Base-by-base conservation (phyloP, 2,888 invertebrate genomes). In the Drosophila borealis region DNA sequence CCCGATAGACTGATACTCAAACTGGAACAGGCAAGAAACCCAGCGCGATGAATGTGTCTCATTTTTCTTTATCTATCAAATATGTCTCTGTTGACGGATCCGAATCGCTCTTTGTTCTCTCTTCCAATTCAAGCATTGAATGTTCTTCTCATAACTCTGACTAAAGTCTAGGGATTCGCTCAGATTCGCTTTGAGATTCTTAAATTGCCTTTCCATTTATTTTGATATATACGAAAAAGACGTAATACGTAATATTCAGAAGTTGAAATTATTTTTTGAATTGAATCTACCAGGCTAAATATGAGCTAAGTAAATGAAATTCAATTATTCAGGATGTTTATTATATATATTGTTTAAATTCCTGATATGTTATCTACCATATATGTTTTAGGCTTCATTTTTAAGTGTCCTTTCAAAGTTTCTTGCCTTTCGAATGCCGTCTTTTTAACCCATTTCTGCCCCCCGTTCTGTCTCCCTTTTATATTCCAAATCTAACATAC, bases 1-100 rank as follows among this genome's bases (percentile, higher is more conserved):
- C 96, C 96, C 92, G 95, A 96, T 91, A 96, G 96, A 93, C 95
- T 99, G 91, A 99, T 98, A 94, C 95, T 95, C 94, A 99, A 99
- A 94, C 95, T 99, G 93, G 95, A 95, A 93, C 97, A 97, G 97
- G 97, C 97, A 96, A 95, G 95, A 74, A 50, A 39, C 17, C 11
- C 56, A 51, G 46, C 46, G 59, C 66, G 63, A 37, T 65, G 44
- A 53, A 54, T 82, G 76, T 80, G 49, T 46, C 25, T 10, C 21
- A 11, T 3, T 36, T 0, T 50, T 3, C 21, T 25, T 6, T 14
- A 14, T 50, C 3, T 19, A n/a, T 51, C n/a, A 14, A 50, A 57
- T 49, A 14, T 60, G 6, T 72, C 33, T 29, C 9, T 62, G 49
- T 45, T n/a, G 51, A 54, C 54, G 37, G 21, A 36, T 6, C 29